Percentiles rank a stretch among this genome's conserved stretches.
Evolutionary conservation across 1,140 invertebrate species (phyloP).

Genomic region (Mactra quadrangularis): DNA sequence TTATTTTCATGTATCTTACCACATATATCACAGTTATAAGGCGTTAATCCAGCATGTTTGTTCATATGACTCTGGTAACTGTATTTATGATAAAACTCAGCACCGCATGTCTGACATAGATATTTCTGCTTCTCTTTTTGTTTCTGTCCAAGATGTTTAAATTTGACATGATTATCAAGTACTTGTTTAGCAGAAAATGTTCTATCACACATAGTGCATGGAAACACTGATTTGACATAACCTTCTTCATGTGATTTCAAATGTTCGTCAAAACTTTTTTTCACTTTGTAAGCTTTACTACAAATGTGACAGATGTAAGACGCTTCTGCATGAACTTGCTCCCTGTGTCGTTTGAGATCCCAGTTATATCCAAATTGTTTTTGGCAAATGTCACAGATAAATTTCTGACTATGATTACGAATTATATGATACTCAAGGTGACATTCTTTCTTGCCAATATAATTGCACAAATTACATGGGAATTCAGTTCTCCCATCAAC

Average conservation of each 20-base stretch:
- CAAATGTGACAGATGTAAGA: constrained; percentile 75
- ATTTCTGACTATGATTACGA: constrained; percentile 60
- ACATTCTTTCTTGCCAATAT: constrained; percentile 51
- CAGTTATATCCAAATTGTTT: constrained; percentile 74
- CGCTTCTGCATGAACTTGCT: constrained; percentile 65
- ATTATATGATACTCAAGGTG: constrained; percentile 48
- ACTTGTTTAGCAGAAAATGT: constrained; percentile 77
- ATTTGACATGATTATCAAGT: constrained; percentile 74
- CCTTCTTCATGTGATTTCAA: constrained; percentile 70
- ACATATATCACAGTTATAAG: constrained; percentile 78
- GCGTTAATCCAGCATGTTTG: constrained; percentile 76
- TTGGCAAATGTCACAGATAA: constrained; percentile 69
- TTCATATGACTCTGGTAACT: constrained; percentile 78
- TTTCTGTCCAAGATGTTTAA: constrained; percentile 76
- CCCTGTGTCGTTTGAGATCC: constrained; percentile 70
- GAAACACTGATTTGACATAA: constrained; percentile 74
- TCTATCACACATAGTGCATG: constrained; percentile 70
- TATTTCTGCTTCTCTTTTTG: constrained; percentile 65
- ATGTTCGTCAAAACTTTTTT: constrained; percentile 69
- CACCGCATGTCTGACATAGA: constrained; percentile 79
- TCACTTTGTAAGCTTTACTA: constrained; percentile 75
- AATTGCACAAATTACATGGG: constrained; percentile 46
- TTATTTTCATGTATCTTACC: constrained; percentile 20
- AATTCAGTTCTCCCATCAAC: constrained; percentile 33
- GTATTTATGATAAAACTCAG: constrained; percentile 78